Base-by-base conservation (phyloP, 2,797 vertebrate species). In the Lindbergichthys nudifrons region DNA sequence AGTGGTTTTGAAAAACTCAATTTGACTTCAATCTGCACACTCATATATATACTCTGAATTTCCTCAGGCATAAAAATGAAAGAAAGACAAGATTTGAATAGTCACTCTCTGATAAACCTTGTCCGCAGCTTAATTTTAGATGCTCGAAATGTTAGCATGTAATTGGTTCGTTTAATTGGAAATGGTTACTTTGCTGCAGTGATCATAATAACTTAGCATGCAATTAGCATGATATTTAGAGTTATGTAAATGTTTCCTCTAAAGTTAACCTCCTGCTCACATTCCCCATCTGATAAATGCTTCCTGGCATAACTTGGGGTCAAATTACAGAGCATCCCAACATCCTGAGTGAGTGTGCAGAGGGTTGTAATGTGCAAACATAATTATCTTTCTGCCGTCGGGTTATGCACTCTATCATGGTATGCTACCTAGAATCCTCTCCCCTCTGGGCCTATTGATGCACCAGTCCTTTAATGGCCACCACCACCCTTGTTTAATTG, bases 401-500 rank as follows among this genome's bases (percentile, higher is more conserved):
- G 50, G 32, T 48, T 70, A 0, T 42, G 43, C 43, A 0, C 30
- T 30, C 43, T 26, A 26, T 70, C 45, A 63, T 57, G 23, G 36
- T 18, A 59, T 54, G 73, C 58, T n/a, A n/a, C n/a, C n/a, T 64
- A 75, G 23, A 73, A 57, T 68, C 39, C 43, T 36, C 43, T 46
- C 14, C 26, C 46, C 53, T 62, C 23, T 12, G 13, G 36, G 32
- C 67, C 32, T 67, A 50, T 18, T 80, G 64, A 75, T 63, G 72
- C 69, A 59, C 80, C 11, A 3, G 51, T 62, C 63, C 42, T 57
- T 65, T 83, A 19, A 64, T 75, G 68, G 61, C 51, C 47, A 60
- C 56, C 50, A 46, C 71, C 73, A 50, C 52, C 36, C 30, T 56
- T 30, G 19, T 83, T 82, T 77, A 83, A 78, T 87, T 86, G 79